A percentile compares a stretch with the other conserved stretches of the same genome.
Evolutionary conservation across 2,888 invertebrate genomes (phyloP).

Genomic region (Corythucha ciliata): DNA sequence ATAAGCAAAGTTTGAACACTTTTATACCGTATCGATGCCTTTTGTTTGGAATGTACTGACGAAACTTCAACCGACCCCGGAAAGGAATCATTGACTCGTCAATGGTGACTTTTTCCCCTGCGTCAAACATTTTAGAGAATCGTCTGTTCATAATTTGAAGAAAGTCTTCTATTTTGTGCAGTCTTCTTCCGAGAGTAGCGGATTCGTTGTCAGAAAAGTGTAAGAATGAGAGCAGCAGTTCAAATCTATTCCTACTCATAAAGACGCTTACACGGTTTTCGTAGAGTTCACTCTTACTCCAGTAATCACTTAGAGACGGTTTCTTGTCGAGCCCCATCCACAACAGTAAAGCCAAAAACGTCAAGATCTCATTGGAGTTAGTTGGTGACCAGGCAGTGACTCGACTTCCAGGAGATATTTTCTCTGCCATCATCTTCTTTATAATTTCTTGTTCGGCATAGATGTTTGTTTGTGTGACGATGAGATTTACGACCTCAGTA

Average conservation of each 20-base stretch:
- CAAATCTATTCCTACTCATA: conserved; percentile 3
- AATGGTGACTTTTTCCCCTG: conserved; percentile 10
- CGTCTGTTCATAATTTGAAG: not conserved
- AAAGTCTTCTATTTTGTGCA: conserved; percentile 1
- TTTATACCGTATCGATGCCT: conserved; percentile 9
- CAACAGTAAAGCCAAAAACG: not conserved
- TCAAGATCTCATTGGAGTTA: not conserved
- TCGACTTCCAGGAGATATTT: not conserved
- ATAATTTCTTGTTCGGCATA: conserved; percentile 4
- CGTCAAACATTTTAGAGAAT: conserved; percentile 8
- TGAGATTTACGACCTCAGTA: not conserved
- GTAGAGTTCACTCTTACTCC: conserved; percentile 4
- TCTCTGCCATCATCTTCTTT: not conserved
- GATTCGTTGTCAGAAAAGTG: conserved; percentile 10
- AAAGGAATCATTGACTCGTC: conserved; percentile 9
- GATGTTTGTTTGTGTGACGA: conserved; percentile 1
- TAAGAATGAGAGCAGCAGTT: not conserved
- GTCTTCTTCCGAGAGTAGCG: not conserved
- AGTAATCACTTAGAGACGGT: not conserved
- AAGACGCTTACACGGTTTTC: not conserved
- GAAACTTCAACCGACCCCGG: not conserved
- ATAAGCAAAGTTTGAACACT: conserved; percentile 2
- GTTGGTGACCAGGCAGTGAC: not conserved
- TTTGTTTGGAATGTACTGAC: conserved; percentile 11
- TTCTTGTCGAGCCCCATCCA: conserved; percentile 9